These are phyloP conservation scores for Eupithecia dodoneata DNA, from an alignment of 2,888 invertebrate genomes.

Conservation along the genomic window DNA sequence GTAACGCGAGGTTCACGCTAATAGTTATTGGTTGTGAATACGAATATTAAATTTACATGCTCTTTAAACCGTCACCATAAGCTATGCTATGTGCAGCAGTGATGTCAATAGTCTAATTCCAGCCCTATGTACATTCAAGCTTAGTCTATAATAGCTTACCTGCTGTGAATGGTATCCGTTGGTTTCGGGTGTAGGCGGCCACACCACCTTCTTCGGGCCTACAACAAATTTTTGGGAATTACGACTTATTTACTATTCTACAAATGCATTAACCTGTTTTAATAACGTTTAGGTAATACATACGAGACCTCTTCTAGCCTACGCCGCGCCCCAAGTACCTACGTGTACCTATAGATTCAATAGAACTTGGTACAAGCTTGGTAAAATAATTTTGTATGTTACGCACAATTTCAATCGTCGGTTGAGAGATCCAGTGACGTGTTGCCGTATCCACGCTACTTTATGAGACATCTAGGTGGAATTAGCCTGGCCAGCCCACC, in stretches of 20 bases:
- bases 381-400: conserved; percentile 28
- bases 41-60: conserved; percentile 54
- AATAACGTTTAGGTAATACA: background rate
- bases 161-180: conserved; percentile 85
- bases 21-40: conserved; percentile 18
- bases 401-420: conserved; percentile 55
- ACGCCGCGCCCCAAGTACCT: background rate
- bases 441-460: conserved; percentile 65
- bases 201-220: conserved; percentile 94
- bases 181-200: conserved; percentile 92
- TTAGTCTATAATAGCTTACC: conserved; percentile 69
- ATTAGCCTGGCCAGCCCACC: conserved; percentile 71
- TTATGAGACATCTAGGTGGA: conserved; percentile 78
- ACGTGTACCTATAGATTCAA: background rate
- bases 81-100: conserved; percentile 72
- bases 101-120: conserved; percentile 54
- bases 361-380: background rate
- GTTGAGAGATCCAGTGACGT: conserved; percentile 56
- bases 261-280: background rate
- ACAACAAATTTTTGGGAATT: conserved; percentile 63
- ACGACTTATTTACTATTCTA: background rate
- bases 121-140: conserved; percentile 52
- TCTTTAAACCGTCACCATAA: conserved; percentile 61
- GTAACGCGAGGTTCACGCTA: background rate
- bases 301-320: background rate